phyloP scores from a whole-genome alignment of 2,113 vertebrate species.

The Chaetorhynchus papuensis region DNA sequence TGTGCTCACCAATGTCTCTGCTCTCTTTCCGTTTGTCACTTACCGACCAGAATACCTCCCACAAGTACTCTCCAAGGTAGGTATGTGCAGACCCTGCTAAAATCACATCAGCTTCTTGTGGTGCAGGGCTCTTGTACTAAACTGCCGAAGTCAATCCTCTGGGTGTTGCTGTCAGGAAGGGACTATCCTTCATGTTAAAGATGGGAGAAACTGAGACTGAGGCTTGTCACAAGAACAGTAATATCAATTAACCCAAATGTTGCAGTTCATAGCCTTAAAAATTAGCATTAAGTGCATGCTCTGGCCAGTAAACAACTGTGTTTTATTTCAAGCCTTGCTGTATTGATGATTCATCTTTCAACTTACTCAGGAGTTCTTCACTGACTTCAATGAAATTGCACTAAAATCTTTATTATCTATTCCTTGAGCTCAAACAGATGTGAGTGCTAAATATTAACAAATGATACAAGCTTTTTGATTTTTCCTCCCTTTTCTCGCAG shows the following conservation, averaged over 20 bases:
- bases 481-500: constrained; percentile 65
- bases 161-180: neutral
- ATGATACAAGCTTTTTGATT: neutral
- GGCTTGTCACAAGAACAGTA: neutral
- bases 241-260: neutral
- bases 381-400: neutral
- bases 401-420: neutral
- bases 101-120: neutral
- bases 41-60: constrained; percentile 82
- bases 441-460: neutral
- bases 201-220: neutral
- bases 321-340: neutral
- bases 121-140: neutral
- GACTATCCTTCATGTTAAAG: neutral
- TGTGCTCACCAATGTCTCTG: constrained; percentile 89
- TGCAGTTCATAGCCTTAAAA: neutral
- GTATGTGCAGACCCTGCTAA: neutral
- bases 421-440: neutral
- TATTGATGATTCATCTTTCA: neutral
- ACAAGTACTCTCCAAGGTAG: constrained; percentile 89
- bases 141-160: neutral
- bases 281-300: neutral
- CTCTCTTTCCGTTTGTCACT: constrained; percentile 87
- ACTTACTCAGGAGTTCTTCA: neutral
- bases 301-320: neutral